These are phyloP conservation scores for Microchrysa polita DNA, from an alignment of 2,888 invertebrate genomes.

Conservation along the genomic window DNA sequence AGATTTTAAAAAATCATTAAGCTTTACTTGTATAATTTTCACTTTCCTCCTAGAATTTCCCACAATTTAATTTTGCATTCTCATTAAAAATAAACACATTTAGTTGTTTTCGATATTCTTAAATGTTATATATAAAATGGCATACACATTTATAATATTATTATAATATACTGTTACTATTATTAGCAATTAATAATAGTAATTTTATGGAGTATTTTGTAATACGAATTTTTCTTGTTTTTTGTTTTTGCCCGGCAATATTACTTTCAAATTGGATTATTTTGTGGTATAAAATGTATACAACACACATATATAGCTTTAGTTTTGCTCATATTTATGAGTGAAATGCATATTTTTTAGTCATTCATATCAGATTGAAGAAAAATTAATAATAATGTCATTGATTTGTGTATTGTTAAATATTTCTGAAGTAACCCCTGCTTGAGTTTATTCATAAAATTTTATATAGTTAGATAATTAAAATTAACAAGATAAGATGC, in stretches of 20 bases:
- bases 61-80: neutral
- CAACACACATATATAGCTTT: too few relatives aligned
- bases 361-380: too few relatives aligned
- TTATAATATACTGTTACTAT: constrained; percentile 28
- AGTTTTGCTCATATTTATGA: too few relatives aligned
- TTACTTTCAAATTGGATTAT: too few relatives aligned
- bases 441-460: too few relatives aligned
- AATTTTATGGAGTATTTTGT: neutral
- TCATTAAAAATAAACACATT: constrained; percentile 28
- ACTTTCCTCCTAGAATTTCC: neutral
- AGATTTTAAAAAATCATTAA: constrained; percentile 26
- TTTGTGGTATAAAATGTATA: too few relatives aligned
- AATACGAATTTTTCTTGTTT: neutral
- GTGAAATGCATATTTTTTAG: too few relatives aligned
- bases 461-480: too few relatives aligned
- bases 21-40: constrained; percentile 4
- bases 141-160: constrained; percentile 19
- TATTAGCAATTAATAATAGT: constrained; percentile 21
- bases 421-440: too few relatives aligned
- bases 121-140: constrained; percentile 23
- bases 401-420: too few relatives aligned
- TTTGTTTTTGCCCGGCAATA: neutral
- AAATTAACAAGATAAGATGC: too few relatives aligned
- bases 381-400: too few relatives aligned
- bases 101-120: neutral